A percentile compares a stretch with the other conserved stretches of the same genome.
Evolutionary conservation across 2,888 invertebrate species (phyloP).

Genomic region (Charanyca ferruginea): DNA sequence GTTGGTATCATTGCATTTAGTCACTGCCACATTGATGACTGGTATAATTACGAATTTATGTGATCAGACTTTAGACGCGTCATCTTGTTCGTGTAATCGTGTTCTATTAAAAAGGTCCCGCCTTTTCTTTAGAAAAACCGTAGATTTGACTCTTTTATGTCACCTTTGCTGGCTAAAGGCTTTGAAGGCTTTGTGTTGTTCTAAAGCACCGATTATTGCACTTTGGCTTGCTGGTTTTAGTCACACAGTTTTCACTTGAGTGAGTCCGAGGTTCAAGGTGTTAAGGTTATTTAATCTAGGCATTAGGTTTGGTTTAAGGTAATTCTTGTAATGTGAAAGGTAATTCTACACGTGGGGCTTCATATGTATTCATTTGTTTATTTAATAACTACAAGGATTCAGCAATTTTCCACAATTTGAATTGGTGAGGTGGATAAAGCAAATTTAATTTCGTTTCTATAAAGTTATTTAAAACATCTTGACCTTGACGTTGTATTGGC

Average conservation of each 20-base stretch:
- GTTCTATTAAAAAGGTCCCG: conserved; percentile 16
- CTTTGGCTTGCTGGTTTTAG: background rate
- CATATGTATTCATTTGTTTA: conserved; percentile 8
- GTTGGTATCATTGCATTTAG: conserved; percentile 11
- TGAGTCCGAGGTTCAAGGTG: conserved; percentile 18
- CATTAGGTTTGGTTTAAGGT: background rate
- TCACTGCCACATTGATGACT: conserved; percentile 19
- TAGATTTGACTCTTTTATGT: conserved; percentile 34
- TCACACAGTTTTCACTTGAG: conserved; percentile 17
- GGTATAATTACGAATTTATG: conserved; percentile 24
- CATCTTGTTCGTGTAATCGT: conserved; percentile 19
- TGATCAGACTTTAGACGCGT: conserved; percentile 20
- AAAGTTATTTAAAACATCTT: background rate
- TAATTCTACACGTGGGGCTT: conserved; percentile 16
- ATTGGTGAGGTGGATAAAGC: background rate
- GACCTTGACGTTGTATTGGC: background rate
- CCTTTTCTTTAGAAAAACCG: conserved; percentile 21
- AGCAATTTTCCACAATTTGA: background rate
- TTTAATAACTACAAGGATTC: conserved; percentile 16
- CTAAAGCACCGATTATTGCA: conserved; percentile 3
- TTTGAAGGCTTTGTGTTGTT: conserved; percentile 10
- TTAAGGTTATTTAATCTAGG: conserved; percentile 5
- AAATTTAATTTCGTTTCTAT: background rate
- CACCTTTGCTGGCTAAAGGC: conserved; percentile 22
- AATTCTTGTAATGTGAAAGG: too few relatives aligned